Evolutionary conservation across 1,140 invertebrate species (phyloP).

Genomic region (Heliconius himera): DNA sequence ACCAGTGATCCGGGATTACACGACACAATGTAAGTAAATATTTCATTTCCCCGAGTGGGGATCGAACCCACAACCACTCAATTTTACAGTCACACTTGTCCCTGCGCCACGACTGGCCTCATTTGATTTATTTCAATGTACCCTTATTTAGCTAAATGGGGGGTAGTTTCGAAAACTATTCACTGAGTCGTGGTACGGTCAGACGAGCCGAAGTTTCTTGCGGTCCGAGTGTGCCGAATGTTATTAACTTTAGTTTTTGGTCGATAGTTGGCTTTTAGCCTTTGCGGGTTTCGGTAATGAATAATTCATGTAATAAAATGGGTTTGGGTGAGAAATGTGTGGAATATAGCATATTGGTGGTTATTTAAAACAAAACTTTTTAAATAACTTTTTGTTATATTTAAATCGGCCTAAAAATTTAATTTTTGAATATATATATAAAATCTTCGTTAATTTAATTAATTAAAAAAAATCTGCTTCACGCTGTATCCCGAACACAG

Average conservation of each 20-base stretch:
- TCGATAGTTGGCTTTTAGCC: constrained; percentile 28
- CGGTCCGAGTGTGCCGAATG: constrained; percentile 28
- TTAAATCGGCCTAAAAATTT: too few species aligned
- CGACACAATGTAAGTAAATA: too few species aligned
- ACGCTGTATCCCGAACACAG: too few species aligned
- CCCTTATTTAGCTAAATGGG: constrained; percentile 43
- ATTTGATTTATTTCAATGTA: constrained; percentile 35
- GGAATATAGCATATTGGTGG: not conserved
- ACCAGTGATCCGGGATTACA: too few species aligned
- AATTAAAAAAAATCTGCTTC: too few species aligned
- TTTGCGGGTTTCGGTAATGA: constrained; percentile 28
- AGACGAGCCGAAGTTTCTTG: constrained; percentile 34
- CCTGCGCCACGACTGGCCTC: too few species aligned
- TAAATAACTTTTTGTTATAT: constrained; percentile 15
- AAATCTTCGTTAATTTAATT: too few species aligned
- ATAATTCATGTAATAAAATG: constrained; percentile 27
- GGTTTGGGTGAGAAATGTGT: constrained; percentile 13
- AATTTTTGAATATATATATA: too few species aligned
- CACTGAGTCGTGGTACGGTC: constrained; percentile 39
- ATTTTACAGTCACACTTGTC: too few species aligned
- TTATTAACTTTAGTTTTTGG: constrained; percentile 36
- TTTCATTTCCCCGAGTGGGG: too few species aligned
- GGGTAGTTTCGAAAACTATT: constrained; percentile 41
- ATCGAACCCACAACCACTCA: too few species aligned
- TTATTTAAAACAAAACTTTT: not conserved